Conservation (phyloP, 2,797 vertebrate genomes). For the Heteromormyrus szaboi region DNA sequence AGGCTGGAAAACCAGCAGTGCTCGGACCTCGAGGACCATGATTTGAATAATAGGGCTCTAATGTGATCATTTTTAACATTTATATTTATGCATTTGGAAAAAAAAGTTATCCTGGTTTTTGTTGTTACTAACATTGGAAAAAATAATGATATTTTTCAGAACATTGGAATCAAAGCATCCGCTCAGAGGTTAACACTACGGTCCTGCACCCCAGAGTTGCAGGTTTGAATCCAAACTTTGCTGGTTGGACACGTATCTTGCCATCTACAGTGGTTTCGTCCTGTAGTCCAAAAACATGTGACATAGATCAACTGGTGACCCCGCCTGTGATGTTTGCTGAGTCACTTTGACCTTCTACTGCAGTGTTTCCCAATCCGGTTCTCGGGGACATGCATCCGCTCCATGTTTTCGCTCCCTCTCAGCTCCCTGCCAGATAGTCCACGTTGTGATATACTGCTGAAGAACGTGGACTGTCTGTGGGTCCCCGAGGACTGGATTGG, state of each 20-base stretch:
- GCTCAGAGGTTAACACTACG: background rate
- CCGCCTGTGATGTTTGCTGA: background rate
- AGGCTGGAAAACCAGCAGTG: too few relatives aligned
- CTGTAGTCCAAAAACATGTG: background rate
- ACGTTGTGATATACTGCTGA: background rate
- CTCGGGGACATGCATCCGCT: background rate
- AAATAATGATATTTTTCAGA: background rate
- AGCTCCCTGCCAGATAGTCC: background rate
- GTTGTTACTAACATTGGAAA: background rate
- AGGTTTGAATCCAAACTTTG: background rate
- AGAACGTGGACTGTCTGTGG: background rate
- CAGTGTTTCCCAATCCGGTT: background rate
- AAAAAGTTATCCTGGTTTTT: background rate
- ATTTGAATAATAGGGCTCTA: background rate
- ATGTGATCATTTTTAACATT: background rate
- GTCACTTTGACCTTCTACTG: background rate
- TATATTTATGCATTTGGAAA: background rate
- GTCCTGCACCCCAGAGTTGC: background rate
- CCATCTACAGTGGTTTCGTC: background rate
- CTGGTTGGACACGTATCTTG: background rate
- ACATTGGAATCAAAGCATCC: background rate
- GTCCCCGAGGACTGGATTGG: background rate
- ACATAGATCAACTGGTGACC: background rate
- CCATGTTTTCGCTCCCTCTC: background rate
- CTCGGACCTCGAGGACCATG: too few relatives aligned